A percentile compares a stretch with the other conserved stretches of the same genome.
Conservation (phyloP, 2,113 vertebrate genomes). For the Callipepla squamata region DNA sequence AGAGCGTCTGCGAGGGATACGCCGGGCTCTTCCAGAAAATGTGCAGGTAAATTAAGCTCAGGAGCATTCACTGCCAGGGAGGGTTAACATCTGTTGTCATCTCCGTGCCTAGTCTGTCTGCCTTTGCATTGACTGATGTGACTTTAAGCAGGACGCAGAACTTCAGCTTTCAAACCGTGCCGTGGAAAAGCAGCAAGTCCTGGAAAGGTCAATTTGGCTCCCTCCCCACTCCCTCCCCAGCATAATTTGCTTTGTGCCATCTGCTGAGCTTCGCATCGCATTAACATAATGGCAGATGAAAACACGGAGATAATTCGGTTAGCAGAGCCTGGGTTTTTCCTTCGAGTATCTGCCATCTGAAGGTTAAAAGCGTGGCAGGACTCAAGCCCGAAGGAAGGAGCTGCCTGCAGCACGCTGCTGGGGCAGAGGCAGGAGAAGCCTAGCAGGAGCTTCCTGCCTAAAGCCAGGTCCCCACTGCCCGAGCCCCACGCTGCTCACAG, state of each 20-base stretch:
- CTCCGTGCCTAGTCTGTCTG: not conserved
- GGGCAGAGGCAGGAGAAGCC: not conserved
- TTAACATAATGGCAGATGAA: slow-evolving; percentile 83
- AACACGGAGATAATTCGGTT: slow-evolving; percentile 77
- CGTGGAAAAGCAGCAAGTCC: slow-evolving; percentile 70
- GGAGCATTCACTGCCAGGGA: not conserved
- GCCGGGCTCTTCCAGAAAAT: slow-evolving; percentile 82
- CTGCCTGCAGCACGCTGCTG: not conserved
- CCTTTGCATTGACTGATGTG: slow-evolving; percentile 26
- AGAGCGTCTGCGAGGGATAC: slow-evolving; percentile 83
- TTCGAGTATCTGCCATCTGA: slow-evolving; percentile 57
- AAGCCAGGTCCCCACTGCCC: not conserved
- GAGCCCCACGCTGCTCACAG: not conserved
- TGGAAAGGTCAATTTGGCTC: slow-evolving; percentile 78
- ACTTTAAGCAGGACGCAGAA: slow-evolving; percentile 35
- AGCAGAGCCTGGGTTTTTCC: slow-evolving; percentile 69
- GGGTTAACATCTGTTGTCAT: not conserved
- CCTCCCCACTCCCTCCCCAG: slow-evolving; percentile 19
- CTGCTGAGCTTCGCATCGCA: slow-evolving; percentile 75
- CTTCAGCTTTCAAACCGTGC: slow-evolving; percentile 66
- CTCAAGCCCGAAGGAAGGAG: slow-evolving; percentile 35
- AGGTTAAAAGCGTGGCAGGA: slow-evolving; percentile 77
- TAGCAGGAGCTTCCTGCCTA: not conserved
- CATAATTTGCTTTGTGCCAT: slow-evolving; percentile 81
- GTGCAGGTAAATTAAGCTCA: slow-evolving; percentile 81